These are phyloP conservation scores for Daubentonia madagascariensis DNA, from an alignment of 2,113 vertebrate species.

Conservation along the genomic window DNA sequence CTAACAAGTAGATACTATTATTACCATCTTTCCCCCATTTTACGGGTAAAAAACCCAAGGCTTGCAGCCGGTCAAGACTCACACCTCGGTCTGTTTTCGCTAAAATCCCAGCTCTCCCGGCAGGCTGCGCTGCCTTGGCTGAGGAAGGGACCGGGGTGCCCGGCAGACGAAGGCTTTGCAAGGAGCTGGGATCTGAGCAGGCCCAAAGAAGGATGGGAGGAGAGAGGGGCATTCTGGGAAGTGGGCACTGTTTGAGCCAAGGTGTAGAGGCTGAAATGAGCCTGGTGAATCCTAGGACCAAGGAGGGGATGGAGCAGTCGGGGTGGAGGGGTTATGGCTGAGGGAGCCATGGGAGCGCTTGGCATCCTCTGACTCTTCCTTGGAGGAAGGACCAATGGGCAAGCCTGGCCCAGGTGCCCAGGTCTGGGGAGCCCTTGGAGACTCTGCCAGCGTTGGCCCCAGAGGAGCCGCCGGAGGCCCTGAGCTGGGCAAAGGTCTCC, in stretches of 20 bases:
- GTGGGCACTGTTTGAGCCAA: not conserved
- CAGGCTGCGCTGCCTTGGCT: not conserved
- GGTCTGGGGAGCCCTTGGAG: not conserved
- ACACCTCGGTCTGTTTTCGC: not conserved
- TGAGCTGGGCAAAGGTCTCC: constrained; percentile 38
- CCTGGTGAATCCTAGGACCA: not conserved
- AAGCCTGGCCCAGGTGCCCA: not conserved
- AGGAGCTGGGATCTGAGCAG: not conserved
- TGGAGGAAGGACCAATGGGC: not conserved
- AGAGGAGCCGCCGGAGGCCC: not conserved
- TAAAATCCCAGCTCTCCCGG: not conserved
- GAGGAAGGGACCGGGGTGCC: not conserved
- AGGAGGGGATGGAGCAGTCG: accelerated
- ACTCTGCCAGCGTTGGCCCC: not conserved
- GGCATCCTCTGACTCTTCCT: not conserved
- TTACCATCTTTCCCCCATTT: not conserved
- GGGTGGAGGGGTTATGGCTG: not conserved
- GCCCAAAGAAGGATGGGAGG: not conserved
- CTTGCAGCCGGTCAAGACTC: not conserved
- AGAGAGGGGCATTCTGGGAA: not conserved
- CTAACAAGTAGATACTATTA: not conserved
- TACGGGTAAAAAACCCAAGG: not conserved
- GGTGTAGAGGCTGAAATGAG: not conserved
- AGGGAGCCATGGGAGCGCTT: not conserved
- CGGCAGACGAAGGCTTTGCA: not conserved